Percentiles rank a stretch among this genome's conserved stretches.
These are phyloP conservation scores for Porites cylindrica DNA, from an alignment of 92 coral and sea anemone genomes.

Conservation along the genomic window DNA sequence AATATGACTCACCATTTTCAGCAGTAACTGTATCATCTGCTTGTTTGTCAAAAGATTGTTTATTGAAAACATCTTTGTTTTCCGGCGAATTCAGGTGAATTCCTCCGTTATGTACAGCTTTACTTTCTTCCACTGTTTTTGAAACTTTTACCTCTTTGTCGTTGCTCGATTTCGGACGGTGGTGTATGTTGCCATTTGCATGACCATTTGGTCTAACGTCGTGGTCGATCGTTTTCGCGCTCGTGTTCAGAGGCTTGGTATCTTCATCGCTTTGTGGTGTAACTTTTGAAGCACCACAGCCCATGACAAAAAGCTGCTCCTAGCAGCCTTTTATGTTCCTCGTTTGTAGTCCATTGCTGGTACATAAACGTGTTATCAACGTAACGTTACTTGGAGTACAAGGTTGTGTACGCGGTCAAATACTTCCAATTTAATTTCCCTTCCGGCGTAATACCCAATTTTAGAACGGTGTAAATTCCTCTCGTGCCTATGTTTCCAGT, in stretches of 20 bases:
- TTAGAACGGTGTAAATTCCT: conserved; percentile 18
- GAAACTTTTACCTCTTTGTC: neutral
- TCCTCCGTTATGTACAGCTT: neutral
- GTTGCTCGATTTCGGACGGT: neutral
- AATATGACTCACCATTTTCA: conserved; percentile 10
- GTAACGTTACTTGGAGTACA: neutral
- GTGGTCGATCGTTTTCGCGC: neutral
- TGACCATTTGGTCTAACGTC: conserved; percentile 36
- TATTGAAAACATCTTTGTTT: conserved; percentile 4
- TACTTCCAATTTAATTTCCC: neutral
- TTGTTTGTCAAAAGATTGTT: neutral
- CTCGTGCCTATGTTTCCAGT: neutral
- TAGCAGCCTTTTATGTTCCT: neutral
- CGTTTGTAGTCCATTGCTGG: conserved; percentile 20
- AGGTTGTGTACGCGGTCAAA: neutral
- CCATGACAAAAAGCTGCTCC: conserved; percentile 28
- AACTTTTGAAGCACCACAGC: conserved; percentile 51
- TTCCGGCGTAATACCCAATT: neutral
- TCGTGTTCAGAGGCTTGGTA: neutral
- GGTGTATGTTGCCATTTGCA: conserved; percentile 7
- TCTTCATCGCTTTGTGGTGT: conserved; percentile 22
- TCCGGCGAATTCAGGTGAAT: neutral
- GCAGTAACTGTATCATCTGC: neutral
- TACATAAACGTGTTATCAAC: neutral
- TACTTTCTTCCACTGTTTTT: neutral